These are phyloP conservation scores for Anguilla rostrata DNA, from an alignment of 2,113 vertebrate genomes.

Conservation along the genomic window DNA sequence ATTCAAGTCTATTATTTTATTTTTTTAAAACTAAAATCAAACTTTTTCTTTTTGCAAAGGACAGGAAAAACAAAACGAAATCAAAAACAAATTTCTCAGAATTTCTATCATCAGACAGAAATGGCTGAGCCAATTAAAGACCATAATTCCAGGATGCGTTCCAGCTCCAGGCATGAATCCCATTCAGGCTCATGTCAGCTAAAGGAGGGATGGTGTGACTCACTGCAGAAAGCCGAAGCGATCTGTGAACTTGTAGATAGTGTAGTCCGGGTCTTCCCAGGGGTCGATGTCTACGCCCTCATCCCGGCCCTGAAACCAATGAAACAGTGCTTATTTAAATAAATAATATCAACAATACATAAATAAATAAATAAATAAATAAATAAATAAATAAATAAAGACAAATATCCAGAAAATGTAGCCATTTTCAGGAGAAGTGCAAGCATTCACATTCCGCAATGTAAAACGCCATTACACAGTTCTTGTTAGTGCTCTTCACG, in stretches of 20 bases:
- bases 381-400: slow-evolving; percentile 1
- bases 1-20: no score
- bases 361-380: not conserved
- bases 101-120: no score
- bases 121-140: no score
- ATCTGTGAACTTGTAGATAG: slow-evolving; percentile 82
- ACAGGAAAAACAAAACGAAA: no score
- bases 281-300: slow-evolving; percentile 78
- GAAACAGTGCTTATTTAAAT: slow-evolving; percentile 27
- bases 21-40: no score
- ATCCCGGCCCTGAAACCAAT: slow-evolving; percentile 73
- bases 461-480: not conserved
- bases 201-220: slow-evolving; percentile 48
- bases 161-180: not conserved
- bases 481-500: not conserved
- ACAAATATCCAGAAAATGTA: not conserved
- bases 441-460: not conserved
- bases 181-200: not conserved
- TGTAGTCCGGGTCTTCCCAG: slow-evolving; percentile 84
- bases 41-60: no score
- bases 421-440: not conserved
- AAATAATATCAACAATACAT: not conserved
- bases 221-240: slow-evolving; percentile 87
- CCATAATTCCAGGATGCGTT: not conserved
- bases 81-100: no score